Evolutionary conservation across 1,140 invertebrate genomes (phyloP).

Genomic region (Schlechtendalia chinensis): DNA sequence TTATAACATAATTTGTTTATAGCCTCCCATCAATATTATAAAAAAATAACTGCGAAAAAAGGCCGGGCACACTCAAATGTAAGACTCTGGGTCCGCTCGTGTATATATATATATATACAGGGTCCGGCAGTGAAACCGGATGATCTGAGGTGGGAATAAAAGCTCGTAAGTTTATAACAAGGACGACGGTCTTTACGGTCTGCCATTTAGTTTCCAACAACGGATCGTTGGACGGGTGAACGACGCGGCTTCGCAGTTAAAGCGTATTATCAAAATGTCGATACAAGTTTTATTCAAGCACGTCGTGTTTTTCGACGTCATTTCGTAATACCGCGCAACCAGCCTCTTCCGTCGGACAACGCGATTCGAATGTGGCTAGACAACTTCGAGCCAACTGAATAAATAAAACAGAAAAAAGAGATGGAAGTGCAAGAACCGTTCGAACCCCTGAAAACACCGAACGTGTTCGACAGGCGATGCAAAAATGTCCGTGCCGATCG

Average conservation of each 20-base stretch:
- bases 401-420: background rate
- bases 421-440: background rate
- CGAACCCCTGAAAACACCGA: background rate
- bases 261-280: too few species aligned
- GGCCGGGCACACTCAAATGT: too few species aligned
- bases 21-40: too few species aligned
- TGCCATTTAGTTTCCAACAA: background rate
- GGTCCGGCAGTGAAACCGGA: too few species aligned
- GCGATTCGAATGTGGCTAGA: background rate
- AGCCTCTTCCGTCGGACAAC: background rate
- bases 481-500: background rate
- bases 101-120: too few species aligned
- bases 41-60: too few species aligned
- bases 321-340: background rate
- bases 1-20: too few species aligned
- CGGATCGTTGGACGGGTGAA: background rate
- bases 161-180: too few species aligned
- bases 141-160: too few species aligned
- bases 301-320: background rate
- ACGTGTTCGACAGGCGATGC: background rate
- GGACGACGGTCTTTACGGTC: background rate
- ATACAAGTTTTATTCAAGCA: background rate
- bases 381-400: background rate
- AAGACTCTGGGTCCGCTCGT: too few species aligned
- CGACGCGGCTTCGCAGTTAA: too few species aligned